phyloP scores from a whole-genome alignment of 2,888 invertebrate genomes.

The Caenorhabditis becei region DNA sequence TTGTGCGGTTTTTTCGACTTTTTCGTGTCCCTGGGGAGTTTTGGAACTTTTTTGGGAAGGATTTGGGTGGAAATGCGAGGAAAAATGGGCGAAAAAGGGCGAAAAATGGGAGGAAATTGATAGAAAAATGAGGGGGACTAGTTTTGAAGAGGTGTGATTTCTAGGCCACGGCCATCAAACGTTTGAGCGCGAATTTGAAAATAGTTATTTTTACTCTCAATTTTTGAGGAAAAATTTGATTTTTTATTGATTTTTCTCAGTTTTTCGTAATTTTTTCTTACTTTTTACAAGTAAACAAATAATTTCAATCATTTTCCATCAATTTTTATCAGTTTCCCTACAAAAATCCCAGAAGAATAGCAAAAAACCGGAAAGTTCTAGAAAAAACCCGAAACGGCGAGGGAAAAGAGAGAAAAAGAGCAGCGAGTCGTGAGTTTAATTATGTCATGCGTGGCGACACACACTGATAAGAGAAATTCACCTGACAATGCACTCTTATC shows the following conservation, averaged over 20 bases:
- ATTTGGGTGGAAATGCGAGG: background rate
- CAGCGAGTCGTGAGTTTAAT: too few species aligned
- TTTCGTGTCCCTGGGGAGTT: constrained; percentile 12
- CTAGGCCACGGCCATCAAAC: constrained; percentile 8
- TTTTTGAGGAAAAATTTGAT: background rate
- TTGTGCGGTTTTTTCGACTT: constrained; percentile 30
- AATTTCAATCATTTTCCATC: too few species aligned
- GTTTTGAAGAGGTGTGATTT: background rate
- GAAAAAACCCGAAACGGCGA: too few species aligned
- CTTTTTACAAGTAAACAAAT: too few species aligned
- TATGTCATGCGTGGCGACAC: too few species aligned
- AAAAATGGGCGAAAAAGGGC: constrained; percentile 12
- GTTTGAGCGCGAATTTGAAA: background rate
- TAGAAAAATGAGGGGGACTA: background rate
- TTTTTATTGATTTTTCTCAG: background rate
- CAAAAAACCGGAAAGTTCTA: too few species aligned
- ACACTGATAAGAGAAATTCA: too few species aligned
- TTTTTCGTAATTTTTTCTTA: too few species aligned
- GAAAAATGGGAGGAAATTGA: background rate
- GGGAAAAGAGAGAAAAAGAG: too few species aligned
- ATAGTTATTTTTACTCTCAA: background rate
- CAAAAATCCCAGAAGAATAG: too few species aligned
- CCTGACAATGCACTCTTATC: too few species aligned
- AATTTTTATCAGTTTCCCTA: too few species aligned
- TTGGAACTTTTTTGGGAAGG: background rate